phyloP scores from a whole-genome alignment of 2,888 invertebrate genomes.

The Mesoligia furuncula region DNA sequence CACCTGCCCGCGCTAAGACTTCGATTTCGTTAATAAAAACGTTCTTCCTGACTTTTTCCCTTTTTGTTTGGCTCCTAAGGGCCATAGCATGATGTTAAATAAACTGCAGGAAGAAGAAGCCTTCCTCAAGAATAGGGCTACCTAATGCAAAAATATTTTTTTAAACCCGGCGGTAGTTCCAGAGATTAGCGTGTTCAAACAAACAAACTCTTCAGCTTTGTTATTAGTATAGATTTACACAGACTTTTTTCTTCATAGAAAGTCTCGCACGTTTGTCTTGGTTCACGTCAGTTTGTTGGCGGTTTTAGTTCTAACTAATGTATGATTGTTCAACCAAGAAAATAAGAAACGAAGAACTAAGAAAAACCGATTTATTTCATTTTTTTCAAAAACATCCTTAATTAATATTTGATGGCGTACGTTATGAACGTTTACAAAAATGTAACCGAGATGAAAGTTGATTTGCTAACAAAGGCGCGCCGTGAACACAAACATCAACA shows the following conservation, averaged over 20 bases:
- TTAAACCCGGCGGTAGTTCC: too few species aligned
- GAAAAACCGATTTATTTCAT: neutral
- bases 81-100: too few species aligned
- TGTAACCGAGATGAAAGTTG: conserved; percentile 13
- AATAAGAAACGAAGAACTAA: neutral
- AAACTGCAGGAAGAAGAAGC: too few species aligned
- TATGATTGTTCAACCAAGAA: neutral
- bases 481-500: conserved; percentile 24
- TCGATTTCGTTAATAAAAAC: too few species aligned
- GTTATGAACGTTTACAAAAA: conserved; percentile 14
- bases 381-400: conserved; percentile 7
- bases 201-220: too few species aligned
- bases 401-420: conserved; percentile 17
- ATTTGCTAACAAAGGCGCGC: conserved; percentile 23
- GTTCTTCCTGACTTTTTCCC: too few species aligned
- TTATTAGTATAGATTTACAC: neutral
- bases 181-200: too few species aligned
- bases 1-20: too few species aligned
- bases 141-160: too few species aligned
- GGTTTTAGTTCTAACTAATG: neutral
- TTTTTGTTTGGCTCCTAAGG: too few species aligned
- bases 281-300: conserved; percentile 2
- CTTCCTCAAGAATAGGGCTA: too few species aligned
- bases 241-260: neutral
- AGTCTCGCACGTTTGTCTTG: neutral